phyloP scores from a whole-genome alignment of 2,797 vertebrate genomes.

The Sparus aurata region DNA sequence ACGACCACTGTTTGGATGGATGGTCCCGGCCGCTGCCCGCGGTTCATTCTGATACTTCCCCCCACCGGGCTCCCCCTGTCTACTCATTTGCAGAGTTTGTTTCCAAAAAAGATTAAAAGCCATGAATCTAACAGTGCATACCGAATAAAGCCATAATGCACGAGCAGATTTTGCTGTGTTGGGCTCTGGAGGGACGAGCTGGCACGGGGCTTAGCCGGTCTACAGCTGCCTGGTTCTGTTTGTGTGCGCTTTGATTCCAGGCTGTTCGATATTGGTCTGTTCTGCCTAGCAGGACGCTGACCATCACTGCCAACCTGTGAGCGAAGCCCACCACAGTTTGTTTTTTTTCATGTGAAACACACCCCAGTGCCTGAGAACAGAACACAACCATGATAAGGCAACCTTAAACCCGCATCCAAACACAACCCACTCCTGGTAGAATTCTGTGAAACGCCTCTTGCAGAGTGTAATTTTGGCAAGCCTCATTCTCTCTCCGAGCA shows the following conservation, averaged over 20 bases:
- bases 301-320: constrained; percentile 55
- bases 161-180: constrained; percentile 43
- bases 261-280: constrained; percentile 56
- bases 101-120: constrained; percentile 48
- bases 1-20: constrained; percentile 48
- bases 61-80: constrained; percentile 1
- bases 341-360: constrained; percentile 43
- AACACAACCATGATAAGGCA: constrained; percentile 3
- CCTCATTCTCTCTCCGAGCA: constrained; percentile 17
- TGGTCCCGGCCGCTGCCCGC: constrained; percentile 35
- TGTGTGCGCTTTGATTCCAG: constrained; percentile 44
- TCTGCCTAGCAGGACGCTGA: constrained; percentile 45
- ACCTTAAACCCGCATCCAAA: constrained; percentile 40
- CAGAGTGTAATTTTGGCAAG: constrained; percentile 33
- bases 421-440: constrained; percentile 37
- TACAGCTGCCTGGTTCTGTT: constrained; percentile 49
- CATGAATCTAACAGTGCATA: constrained; percentile 32
- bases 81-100: constrained; percentile 46
- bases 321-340: constrained; percentile 43
- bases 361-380: constrained; percentile 31
- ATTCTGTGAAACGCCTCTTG: constrained; percentile 10
- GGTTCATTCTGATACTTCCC: constrained; percentile 37
- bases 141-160: constrained; percentile 46
- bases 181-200: constrained; percentile 53
- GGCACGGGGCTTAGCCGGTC: constrained; percentile 32